Evolutionary conservation across 1,140 invertebrate genomes (phyloP), one percentile per base, ranked within the genome.

Genomic region (Amphibalanus amphitrite): DNA sequence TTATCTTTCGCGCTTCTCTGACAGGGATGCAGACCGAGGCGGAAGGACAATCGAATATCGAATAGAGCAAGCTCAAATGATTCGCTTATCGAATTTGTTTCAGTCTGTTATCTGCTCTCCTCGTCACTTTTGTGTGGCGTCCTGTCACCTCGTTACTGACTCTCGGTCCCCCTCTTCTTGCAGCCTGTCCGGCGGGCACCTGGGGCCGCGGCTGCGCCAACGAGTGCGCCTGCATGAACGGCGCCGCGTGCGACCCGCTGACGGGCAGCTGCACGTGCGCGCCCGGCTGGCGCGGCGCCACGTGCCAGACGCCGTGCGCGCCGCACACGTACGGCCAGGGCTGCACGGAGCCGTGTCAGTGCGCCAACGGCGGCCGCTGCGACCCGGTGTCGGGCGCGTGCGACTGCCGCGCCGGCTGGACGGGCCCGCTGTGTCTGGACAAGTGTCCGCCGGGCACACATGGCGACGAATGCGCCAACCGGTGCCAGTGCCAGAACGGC

Each of bases 401-500:
- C 76, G 82, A 82, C 30, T 93, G 91, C 77, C 79, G 85, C 8
- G 81, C 89, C 17, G 90, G 90, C 29, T 92, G 86, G 78, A 89
- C 84, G 47, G 91, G 91, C 72, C 88, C 90, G 28, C 79, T 92
- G 87, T 94, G 91, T 78, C 89, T 92, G 69, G 83, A 89, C 71
- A 76, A 80, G 29, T 96, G 93, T 78, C 89, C 90, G 0, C 81
- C 81, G 28, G 89, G 89, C 40, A 89, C 84, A 70, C 89, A 90
- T 78, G 92, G 92, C 0, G 78, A 82, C 20, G 84, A 88, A 70
- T 97, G 95, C 76, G 87, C 88, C 74, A 86, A 87, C 33, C 85
- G 90, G 68, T 98, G 96, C 78, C 85, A 86, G 4, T 99, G 96
- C 82, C 91, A 97, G 78, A 98, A 98, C 80, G 87, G 86, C 64